phyloP scores from a whole-genome alignment of 2,797 vertebrate genomes.

The Molothrus aeneus region DNA sequence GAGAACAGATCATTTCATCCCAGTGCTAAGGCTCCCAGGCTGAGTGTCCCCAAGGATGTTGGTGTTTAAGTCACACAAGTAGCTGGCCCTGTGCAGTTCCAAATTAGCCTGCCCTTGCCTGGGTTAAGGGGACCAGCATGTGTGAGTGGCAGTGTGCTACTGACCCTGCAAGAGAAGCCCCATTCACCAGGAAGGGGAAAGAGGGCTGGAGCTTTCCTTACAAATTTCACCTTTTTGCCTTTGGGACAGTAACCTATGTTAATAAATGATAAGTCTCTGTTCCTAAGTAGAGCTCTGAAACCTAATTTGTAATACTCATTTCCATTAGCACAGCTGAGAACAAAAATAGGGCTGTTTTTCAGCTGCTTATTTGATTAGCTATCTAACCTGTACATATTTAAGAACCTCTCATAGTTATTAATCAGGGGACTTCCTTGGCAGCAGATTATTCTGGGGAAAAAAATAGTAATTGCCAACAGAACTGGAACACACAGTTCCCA shows the following conservation, averaged over 20 bases:
- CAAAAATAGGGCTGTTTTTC: constrained; percentile 12
- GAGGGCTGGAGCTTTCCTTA: not conserved
- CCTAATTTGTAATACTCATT: not conserved
- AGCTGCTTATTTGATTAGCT: constrained; percentile 13
- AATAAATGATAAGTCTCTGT: not conserved
- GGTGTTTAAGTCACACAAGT: not conserved
- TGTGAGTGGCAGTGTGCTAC: not conserved
- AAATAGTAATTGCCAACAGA: constrained; percentile 17
- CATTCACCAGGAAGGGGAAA: not conserved
- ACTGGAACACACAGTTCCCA: constrained; percentile 28
- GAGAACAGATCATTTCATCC: not conserved
- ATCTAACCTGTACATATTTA: not conserved
- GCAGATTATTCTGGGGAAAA: not conserved
- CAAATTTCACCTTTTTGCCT: not conserved
- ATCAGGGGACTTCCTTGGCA: constrained; percentile 10
- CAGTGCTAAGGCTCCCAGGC: not conserved
- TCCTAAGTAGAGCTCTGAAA: not conserved
- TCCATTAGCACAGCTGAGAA: not conserved
- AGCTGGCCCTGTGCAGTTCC: not conserved
- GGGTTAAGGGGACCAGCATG: not conserved
- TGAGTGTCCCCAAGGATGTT: not conserved
- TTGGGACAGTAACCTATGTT: not conserved
- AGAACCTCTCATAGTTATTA: not conserved
- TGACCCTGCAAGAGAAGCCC: not conserved
- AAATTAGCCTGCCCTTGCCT: not conserved